Evolutionary conservation across 2,797 vertebrate species (phyloP), one percentile per base, ranked within the genome.

Genomic region (Alosa sapidissima): DNA sequence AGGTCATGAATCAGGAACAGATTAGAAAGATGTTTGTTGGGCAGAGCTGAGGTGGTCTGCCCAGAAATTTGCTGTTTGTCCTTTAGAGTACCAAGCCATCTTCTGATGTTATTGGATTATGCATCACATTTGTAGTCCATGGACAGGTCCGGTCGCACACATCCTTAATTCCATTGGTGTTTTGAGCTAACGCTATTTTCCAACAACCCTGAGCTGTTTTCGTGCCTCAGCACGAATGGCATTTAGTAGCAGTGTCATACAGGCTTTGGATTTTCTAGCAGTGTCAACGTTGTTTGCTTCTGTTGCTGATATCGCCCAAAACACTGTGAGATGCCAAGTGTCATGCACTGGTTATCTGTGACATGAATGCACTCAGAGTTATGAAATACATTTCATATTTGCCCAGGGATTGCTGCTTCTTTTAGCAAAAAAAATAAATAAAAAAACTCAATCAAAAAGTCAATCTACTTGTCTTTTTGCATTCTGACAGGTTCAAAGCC

Each of bases 51-150:
- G 7, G n/a, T 24, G 58, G 58, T n/a, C n/a, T 62, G 58, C 58
- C 58, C 58, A 62, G 58, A 62, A 62, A 62, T 62, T n/a, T 24
- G 58, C n/a, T 62, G 58, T 62, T 24, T 24, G 58, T 62, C n/a
- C n/a, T 62, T 3, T 2, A 2, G 2, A 62, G 9, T 62, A 24
- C 58, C 8, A n/a, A 24, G 58, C 58, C 58, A 62, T 60, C 58
- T 21, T 62, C 58, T 62, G 58, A 24, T 8, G 8, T 62, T 62
- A 62, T 62, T 24, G 58, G 58, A 24, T 62, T 62, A 62, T 24
- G n/a, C 58, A 10, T 62, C 58, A 62, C 58, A 62, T 62, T 62
- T 24, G 58, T 24, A 62, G 58, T 62, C 58, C n/a, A 24, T 62
- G 58, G 58, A 62, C n/a, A 7, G 58, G 7, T 10, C n/a, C 8